Conservation (phyloP, 2,113 vertebrate species). For the Vanacampus margaritifer region DNA sequence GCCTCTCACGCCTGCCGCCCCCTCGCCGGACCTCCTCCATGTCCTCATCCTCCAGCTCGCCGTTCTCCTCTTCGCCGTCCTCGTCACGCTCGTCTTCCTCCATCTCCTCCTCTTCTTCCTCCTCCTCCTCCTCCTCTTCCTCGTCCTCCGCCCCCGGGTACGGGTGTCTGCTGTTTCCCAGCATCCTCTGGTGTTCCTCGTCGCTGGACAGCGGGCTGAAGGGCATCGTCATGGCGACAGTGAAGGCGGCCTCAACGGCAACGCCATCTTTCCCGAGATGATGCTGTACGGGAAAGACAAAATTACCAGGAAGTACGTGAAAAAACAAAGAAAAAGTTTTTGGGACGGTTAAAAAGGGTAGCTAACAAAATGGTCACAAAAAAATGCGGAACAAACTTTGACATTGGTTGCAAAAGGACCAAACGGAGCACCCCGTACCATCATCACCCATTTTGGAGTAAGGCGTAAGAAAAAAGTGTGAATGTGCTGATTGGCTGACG, state of each 20-base stretch:
- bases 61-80: slow-evolving; percentile 69
- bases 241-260: slow-evolving; percentile 72
- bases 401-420: too few relatives aligned
- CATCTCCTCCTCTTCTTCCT: slow-evolving; percentile 77
- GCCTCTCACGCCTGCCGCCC: slow-evolving; percentile 62
- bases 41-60: slow-evolving; percentile 65
- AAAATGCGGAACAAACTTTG: too few relatives aligned
- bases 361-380: background rate
- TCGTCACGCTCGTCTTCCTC: slow-evolving; percentile 71
- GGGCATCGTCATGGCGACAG: slow-evolving; percentile 87
- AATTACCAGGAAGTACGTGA: background rate
- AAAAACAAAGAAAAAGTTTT: background rate
- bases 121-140: slow-evolving; percentile 84
- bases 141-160: slow-evolving; percentile 79
- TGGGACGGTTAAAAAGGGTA: background rate
- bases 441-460: too few relatives aligned
- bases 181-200: slow-evolving; percentile 87
- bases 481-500: too few relatives aligned
- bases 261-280: slow-evolving; percentile 71
- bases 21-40: slow-evolving; percentile 58
- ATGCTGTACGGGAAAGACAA: slow-evolving; percentile 48
- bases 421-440: too few relatives aligned
- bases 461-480: too few relatives aligned
- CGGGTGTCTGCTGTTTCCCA: slow-evolving; percentile 75
- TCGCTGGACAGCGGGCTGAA: slow-evolving; percentile 88